phyloP scores from a whole-genome alignment of 2,113 vertebrate genomes.

The Emydura subglobosa region DNA sequence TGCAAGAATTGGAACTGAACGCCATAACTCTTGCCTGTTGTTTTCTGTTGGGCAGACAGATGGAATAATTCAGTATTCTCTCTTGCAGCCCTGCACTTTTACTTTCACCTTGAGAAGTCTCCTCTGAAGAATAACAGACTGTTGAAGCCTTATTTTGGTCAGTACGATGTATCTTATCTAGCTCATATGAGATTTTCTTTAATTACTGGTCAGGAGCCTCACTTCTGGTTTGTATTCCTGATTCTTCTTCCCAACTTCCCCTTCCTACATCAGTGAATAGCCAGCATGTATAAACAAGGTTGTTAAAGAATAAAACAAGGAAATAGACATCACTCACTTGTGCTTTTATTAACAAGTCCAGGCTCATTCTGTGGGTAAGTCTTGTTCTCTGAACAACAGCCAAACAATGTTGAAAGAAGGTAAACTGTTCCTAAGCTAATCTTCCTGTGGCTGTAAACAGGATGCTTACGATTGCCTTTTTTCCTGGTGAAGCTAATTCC shows the following conservation, averaged over 20 bases:
- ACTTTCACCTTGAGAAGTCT: background rate
- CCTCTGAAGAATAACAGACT: rapidly evolving
- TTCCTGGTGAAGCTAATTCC: background rate
- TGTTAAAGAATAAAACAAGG: background rate
- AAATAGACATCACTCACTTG: background rate
- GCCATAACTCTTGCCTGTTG: rapidly evolving
- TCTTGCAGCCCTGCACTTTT: background rate
- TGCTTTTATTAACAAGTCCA: background rate
- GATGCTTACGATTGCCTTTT: rapidly evolving
- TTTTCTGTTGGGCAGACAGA: background rate
- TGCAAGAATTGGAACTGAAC: background rate
- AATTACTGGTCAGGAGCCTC: background rate
- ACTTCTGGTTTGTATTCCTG: background rate
- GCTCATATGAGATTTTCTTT: background rate
- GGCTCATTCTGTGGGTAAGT: background rate
- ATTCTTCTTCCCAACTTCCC: background rate
- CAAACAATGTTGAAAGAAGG: background rate
- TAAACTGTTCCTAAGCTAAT: background rate
- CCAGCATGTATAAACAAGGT: background rate
- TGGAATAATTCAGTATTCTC: rapidly evolving
- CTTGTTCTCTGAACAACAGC: background rate
- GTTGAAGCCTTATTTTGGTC: background rate
- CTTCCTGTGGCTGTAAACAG: background rate
- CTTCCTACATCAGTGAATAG: background rate
- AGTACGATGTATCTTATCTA: background rate